These are phyloP conservation scores for Emydoidea blandingii DNA, from an alignment of 2,797 vertebrate species.

Conservation along the genomic window DNA sequence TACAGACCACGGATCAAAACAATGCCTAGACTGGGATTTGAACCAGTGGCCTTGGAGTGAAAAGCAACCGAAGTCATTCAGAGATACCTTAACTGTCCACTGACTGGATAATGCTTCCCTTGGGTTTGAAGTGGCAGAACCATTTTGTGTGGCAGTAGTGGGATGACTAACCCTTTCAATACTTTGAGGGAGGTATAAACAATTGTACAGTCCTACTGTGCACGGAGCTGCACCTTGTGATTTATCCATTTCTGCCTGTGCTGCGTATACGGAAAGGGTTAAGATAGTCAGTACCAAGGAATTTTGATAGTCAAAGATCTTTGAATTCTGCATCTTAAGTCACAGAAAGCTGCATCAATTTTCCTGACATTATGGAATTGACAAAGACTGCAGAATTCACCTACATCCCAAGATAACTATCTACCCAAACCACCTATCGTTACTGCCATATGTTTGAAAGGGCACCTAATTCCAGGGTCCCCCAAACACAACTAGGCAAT, in stretches of 20 bases:
- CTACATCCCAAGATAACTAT: neutral
- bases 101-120: rapidly evolving
- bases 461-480: neutral
- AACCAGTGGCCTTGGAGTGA: neutral
- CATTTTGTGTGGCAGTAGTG: neutral
- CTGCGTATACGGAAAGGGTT: neutral
- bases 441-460: rapidly evolving
- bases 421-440: neutral
- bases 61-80: rapidly evolving
- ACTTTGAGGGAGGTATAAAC: neutral
- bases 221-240: neutral
- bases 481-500: neutral
- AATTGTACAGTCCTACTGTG: neutral
- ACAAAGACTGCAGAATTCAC: neutral
- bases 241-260: neutral
- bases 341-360: neutral
- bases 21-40: neutral
- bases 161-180: neutral
- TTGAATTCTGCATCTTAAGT: neutral
- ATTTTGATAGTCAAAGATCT: neutral
- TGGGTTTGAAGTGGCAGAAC: neutral
- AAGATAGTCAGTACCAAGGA: neutral
- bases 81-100: neutral
- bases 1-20: neutral
- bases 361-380: neutral